Percentiles rank a stretch among this genome's conserved stretches.
phyloP scores from a whole-genome alignment of 2,888 invertebrate species.

The Parasteatoda lunata region DNA sequence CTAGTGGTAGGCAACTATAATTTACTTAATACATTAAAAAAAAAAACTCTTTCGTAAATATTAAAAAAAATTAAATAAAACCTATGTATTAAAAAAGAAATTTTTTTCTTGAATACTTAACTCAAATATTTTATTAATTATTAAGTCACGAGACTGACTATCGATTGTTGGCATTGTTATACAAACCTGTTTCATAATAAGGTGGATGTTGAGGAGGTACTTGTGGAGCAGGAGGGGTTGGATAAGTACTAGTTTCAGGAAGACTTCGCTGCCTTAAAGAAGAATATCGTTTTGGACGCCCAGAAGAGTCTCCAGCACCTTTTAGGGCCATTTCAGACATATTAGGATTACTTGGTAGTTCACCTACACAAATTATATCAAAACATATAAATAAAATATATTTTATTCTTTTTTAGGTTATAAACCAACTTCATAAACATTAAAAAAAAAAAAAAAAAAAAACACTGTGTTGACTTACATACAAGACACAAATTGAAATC shows the following conservation, averaged over 20 bases:
- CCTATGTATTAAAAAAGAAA: too few relatives aligned
- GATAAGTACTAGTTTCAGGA: conserved; percentile 68
- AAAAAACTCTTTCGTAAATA: too few relatives aligned
- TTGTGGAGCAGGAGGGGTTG: conserved; percentile 30
- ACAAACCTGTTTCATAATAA: conserved; percentile 52
- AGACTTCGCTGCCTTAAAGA: conserved; percentile 79
- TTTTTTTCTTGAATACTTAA: too few relatives aligned
- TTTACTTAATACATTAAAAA: too few relatives aligned
- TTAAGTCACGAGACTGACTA: too few relatives aligned
- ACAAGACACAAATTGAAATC: neutral
- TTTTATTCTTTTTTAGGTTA: neutral
- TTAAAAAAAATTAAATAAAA: too few relatives aligned
- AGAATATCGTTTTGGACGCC: conserved; percentile 81
- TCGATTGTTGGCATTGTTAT: neutral
- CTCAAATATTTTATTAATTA: too few relatives aligned
- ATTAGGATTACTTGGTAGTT: conserved; percentile 8
- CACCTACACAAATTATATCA: neutral
- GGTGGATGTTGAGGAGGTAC: conserved; percentile 50
- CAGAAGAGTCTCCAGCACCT: conserved; percentile 57
- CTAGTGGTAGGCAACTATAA: too few relatives aligned
- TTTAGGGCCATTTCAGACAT: conserved; percentile 37
- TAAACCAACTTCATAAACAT: neutral
- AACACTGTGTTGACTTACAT: neutral
- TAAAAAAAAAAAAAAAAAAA: neutral
- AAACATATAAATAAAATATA: neutral